Percentiles rank a stretch among this genome's conserved stretches.
These are phyloP conservation scores for Drosophila mayri DNA, from an alignment of 1,140 invertebrate genomes.

Conservation along the genomic window DNA sequence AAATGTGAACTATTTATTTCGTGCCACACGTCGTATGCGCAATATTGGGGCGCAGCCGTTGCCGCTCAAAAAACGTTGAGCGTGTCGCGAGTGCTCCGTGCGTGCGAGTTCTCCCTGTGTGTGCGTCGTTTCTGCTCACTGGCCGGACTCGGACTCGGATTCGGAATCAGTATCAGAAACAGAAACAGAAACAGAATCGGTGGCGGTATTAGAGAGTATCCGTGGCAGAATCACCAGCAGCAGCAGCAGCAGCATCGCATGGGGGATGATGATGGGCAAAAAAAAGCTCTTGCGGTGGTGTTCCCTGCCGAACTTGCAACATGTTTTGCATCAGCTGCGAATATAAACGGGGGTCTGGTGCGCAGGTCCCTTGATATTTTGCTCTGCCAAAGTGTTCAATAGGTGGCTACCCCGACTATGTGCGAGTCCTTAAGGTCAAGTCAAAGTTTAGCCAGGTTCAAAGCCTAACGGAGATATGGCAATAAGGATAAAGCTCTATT, in stretches of 20 bases:
- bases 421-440: background rate
- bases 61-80: conserved; percentile 15
- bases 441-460: background rate
- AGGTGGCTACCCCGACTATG: background rate
- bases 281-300: conserved; percentile 10
- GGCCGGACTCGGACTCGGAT: conserved; percentile 13
- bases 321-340: conserved; percentile 1
- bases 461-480: background rate
- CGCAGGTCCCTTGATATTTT: background rate
- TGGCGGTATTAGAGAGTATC: background rate
- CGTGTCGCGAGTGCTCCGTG: conserved; percentile 13
- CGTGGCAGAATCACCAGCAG: conserved; percentile 6
- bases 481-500: too few relatives aligned
- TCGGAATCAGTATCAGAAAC: background rate
- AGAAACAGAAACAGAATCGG: too few relatives aligned
- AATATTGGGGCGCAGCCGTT: conserved; percentile 40
- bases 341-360: background rate
- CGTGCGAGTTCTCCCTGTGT: background rate
- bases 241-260: conserved; percentile 7
- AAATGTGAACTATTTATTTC: conserved; percentile 45
- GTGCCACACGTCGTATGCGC: conserved; percentile 44
- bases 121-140: conserved; percentile 31
- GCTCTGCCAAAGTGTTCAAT: background rate
- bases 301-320: conserved; percentile 13
- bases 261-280: conserved; percentile 18